A percentile compares a stretch with the other conserved stretches of the same genome.
phyloP scores from a whole-genome alignment of 2,113 vertebrate genomes.

The Lagopus leucura region DNA sequence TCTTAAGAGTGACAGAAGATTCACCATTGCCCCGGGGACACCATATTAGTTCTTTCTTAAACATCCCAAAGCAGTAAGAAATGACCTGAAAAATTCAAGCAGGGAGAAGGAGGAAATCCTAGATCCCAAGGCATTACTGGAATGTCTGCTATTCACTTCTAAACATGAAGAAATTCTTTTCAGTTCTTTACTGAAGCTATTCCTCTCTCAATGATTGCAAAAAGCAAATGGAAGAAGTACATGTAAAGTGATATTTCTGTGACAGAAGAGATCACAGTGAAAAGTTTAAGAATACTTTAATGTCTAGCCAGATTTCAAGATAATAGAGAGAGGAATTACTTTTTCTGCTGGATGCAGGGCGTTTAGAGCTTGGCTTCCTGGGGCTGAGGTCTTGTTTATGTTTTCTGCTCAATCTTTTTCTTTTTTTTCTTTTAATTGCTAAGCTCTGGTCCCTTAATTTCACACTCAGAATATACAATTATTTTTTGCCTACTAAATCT shows the following conservation, averaged over 20 bases:
- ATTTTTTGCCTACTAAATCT: background rate
- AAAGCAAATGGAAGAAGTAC: background rate
- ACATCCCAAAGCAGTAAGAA: background rate
- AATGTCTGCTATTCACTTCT: conserved; percentile 27
- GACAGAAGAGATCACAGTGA: background rate
- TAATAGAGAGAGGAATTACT: background rate
- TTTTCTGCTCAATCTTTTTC: background rate
- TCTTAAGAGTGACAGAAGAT: background rate
- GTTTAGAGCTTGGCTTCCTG: background rate
- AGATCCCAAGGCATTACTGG: background rate
- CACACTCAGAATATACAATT: background rate
- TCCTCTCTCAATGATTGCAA: background rate
- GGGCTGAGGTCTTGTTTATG: background rate
- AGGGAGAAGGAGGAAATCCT: background rate
- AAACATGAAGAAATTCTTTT: background rate
- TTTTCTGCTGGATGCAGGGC: background rate
- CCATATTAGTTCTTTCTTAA: background rate
- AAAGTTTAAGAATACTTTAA: background rate
- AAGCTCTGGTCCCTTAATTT: background rate
- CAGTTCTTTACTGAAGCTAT: background rate
- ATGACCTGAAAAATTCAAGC: background rate
- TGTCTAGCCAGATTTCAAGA: background rate
- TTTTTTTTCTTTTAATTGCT: background rate
- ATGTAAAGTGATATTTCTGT: background rate
- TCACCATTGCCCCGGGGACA: background rate